Evolutionary conservation across 2,797 vertebrate species (phyloP).

Genomic region (Mycteria americana): DNA sequence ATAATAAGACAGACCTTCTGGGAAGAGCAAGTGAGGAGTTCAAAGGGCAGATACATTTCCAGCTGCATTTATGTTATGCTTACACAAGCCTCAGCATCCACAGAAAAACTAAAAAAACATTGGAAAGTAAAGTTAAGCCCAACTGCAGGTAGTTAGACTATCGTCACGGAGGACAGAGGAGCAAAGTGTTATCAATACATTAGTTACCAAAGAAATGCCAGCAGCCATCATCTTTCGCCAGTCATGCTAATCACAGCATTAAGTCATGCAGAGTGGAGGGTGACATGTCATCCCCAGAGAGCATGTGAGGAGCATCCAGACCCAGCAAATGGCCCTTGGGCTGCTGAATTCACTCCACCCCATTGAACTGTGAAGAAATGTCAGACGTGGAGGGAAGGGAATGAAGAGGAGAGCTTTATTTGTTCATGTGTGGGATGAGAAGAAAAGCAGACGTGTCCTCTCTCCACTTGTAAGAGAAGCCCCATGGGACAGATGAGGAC

Average conservation of each 20-base stretch:
- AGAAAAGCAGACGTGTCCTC: background rate
- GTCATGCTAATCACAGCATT: background rate
- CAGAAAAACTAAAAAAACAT: background rate
- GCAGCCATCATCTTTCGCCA: background rate
- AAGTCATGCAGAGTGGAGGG: background rate
- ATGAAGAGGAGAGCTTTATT: background rate
- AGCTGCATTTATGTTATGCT: background rate
- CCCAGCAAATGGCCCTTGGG: background rate
- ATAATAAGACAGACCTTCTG: conserved; percentile 9
- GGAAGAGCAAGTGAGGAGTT: background rate
- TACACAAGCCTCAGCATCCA: background rate
- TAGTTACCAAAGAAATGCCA: background rate
- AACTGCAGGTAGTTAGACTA: background rate
- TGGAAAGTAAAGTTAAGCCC: background rate
- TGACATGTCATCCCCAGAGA: background rate
- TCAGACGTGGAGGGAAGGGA: background rate
- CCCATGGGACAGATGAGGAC: background rate
- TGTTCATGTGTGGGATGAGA: background rate
- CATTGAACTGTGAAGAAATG: background rate
- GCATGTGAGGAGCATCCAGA: background rate
- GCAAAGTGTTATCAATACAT: background rate
- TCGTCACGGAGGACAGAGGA: background rate
- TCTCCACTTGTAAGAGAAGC: background rate
- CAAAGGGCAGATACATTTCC: background rate
- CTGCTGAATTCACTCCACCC: background rate